These are phyloP conservation scores for Masticophis lateralis DNA, from an alignment of 2,797 vertebrate species.

Conservation along the genomic window DNA sequence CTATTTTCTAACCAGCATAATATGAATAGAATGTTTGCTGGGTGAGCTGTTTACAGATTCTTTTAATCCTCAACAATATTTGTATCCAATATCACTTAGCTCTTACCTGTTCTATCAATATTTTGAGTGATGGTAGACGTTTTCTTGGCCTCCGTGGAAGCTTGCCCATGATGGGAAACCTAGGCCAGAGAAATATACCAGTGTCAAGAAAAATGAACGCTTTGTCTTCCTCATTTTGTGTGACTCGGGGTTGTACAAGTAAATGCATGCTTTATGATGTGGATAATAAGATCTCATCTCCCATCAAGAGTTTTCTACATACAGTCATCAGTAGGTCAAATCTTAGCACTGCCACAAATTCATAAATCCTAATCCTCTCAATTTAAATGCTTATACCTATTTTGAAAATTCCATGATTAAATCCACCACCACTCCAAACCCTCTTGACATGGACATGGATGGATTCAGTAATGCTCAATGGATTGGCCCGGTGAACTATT, in stretches of 20 bases:
- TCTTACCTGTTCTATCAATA: slow-evolving; percentile 72
- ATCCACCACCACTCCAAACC: background rate
- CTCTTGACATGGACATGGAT: background rate
- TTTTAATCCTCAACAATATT: background rate
- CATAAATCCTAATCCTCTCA: background rate
- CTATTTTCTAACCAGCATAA: background rate
- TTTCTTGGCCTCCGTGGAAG: slow-evolving; percentile 58
- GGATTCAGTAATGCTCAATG: too few relatives aligned
- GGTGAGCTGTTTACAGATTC: background rate
- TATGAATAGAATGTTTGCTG: background rate
- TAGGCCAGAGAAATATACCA: slow-evolving; percentile 36
- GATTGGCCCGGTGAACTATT: background rate
- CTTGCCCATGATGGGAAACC: slow-evolving; percentile 65
- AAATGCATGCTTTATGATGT: background rate
- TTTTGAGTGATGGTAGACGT: slow-evolving; percentile 61
- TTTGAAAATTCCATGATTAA: background rate
- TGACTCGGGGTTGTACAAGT: slow-evolving; percentile 7
- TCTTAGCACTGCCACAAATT: background rate
- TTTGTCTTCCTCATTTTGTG: slow-evolving; percentile 11
- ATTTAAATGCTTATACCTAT: background rate
- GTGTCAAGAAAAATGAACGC: slow-evolving; percentile 43
- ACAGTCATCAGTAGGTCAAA: background rate
- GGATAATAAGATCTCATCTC: background rate
- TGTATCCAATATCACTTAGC: background rate
- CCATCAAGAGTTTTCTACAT: background rate